These are phyloP conservation scores for Argyra leucocephala DNA, from an alignment of 2,888 invertebrate genomes.

Conservation along the genomic window DNA sequence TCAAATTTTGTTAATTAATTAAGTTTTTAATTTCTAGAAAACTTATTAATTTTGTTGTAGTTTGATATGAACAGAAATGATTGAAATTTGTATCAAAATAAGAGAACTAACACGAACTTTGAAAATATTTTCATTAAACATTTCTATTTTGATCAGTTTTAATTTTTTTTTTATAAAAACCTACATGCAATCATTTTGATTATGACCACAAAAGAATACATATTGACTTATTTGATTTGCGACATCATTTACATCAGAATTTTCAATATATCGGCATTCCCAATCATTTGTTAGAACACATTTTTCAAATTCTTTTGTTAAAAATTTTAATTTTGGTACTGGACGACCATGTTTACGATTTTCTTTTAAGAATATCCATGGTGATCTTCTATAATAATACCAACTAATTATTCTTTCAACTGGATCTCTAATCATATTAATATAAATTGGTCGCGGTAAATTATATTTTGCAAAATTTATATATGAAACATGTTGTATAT, in stretches of 20 bases:
- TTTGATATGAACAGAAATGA: too few relatives aligned
- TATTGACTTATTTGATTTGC: slow-evolving; percentile 79
- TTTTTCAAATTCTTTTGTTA: slow-evolving; percentile 79
- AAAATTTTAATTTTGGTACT: slow-evolving; percentile 52
- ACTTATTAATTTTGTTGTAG: too few relatives aligned
- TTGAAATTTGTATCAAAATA: too few relatives aligned
- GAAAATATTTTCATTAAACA: too few relatives aligned
- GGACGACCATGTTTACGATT: slow-evolving; percentile 40
- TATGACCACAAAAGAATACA: slow-evolving; percentile 84
- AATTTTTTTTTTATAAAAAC: slow-evolving; percentile 37
- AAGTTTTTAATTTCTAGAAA: too few relatives aligned
- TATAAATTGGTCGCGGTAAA: slow-evolving; percentile 73
- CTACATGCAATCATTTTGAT: slow-evolving; percentile 66
- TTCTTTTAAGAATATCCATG: slow-evolving; percentile 54
- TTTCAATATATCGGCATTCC: slow-evolving; percentile 71
- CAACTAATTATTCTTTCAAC: slow-evolving; percentile 83
- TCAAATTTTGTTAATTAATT: too few relatives aligned
- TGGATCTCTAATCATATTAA: slow-evolving; percentile 81
- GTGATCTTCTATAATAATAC: slow-evolving; percentile 83
- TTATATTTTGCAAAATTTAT: slow-evolving; percentile 75
- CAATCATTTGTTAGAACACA: slow-evolving; percentile 71
- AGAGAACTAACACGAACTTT: too few relatives aligned
- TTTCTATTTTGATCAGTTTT: too few relatives aligned
- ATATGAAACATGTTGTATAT: slow-evolving; percentile 81
- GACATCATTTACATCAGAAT: slow-evolving; percentile 70